Base-by-base conservation (phyloP, 2,113 vertebrate genomes). In the Macquaria ambigua region DNA sequence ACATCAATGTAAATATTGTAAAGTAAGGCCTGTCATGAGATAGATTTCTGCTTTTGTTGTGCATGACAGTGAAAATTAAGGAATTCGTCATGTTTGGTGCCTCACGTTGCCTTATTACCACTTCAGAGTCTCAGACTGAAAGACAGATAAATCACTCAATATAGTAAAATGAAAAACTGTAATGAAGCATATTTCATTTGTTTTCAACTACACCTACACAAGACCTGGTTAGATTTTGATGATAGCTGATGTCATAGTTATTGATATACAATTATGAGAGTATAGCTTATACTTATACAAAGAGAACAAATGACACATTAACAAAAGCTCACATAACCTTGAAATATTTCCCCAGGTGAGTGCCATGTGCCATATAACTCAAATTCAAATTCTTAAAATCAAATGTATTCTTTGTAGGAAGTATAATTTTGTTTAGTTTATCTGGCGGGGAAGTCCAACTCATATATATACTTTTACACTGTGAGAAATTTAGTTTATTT, bases 401-500 rank as follows among this genome's bases (percentile, higher is more conserved):
- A 43, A 8, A 79, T 69, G 3, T 67, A 43, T 77, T 56, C 55
- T 71, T 39, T 56, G 14, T 20, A 64, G 86, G 61, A 84, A 68
- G 37, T 79, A 34, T 58, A 6, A 63, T 58, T 43, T 46, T 64
- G 23, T 76, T 72, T 41, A 28, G 18, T 52, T 34, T 75, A 77
- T 70, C 50, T 75, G 66, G 28, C 62, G 52, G 34, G 10, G 9
- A 56, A 69, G 37, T 66, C 23, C 2, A 37, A 34, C 63, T 63
- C 21, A 16, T 67, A 11, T 69, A 28, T 63, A 62, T 74, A 46
- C 21, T 74, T 87, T 84, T 76, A 81, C 69, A 50, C 64, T 56
- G 75, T 50, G 72, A 50, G 62, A 82, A 56, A 74, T 77, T n/a
- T 39, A 43, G 61, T 72, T 87, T 87, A 72, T 82, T 86, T 91